phyloP scores from a whole-genome alignment of 2,888 invertebrate species.

The Drosophila rellima region DNA sequence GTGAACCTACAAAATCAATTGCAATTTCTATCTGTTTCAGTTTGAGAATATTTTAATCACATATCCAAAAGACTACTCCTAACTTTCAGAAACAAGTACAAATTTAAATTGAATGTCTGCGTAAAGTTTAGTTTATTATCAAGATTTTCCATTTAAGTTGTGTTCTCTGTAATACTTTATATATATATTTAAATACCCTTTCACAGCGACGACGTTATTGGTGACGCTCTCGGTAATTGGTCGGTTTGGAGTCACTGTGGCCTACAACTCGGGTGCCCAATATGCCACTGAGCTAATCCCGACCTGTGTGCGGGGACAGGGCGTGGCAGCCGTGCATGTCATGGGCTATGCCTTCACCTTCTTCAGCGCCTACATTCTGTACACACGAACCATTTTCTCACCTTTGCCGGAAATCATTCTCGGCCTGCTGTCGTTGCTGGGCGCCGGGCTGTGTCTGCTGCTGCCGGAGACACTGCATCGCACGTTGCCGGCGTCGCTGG shows the following conservation, averaged over 20 bases:
- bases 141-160: background rate
- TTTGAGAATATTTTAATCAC: too few relatives aligned
- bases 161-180: background rate
- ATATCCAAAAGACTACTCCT: too few relatives aligned
- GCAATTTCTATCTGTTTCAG: too few relatives aligned
- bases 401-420: slow-evolving; percentile 87
- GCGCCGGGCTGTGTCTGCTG: slow-evolving; percentile 87
- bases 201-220: slow-evolving; percentile 80
- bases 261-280: slow-evolving; percentile 89
- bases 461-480: slow-evolving; percentile 88
- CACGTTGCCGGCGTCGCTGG: slow-evolving; percentile 87
- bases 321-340: slow-evolving; percentile 88
- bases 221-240: slow-evolving; percentile 86
- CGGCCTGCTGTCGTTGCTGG: slow-evolving; percentile 86
- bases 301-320: slow-evolving; percentile 88
- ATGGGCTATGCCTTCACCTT: slow-evolving; percentile 88
- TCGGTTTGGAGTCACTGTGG: slow-evolving; percentile 88
- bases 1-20: background rate
- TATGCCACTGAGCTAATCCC: slow-evolving; percentile 89
- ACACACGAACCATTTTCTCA: slow-evolving; percentile 84
- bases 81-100: too few relatives aligned
- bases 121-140: too few relatives aligned
- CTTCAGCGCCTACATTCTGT: slow-evolving; percentile 87
- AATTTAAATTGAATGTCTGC: too few relatives aligned
- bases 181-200: background rate